Conservation (phyloP, 1,140 invertebrate species). For the Heliconius himera region DNA sequence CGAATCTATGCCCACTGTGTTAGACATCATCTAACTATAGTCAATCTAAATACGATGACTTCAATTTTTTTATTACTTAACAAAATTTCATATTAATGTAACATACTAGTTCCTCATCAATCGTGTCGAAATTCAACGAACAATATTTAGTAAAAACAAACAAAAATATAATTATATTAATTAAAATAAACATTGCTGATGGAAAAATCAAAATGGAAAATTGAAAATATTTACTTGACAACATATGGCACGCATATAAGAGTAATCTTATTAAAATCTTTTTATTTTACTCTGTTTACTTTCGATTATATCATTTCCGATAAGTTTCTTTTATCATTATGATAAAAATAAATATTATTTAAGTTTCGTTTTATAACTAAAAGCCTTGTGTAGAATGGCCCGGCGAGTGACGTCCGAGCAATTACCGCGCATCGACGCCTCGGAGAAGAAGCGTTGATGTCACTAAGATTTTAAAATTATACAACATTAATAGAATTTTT, state of each 20-base stretch:
- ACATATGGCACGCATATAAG: not conserved
- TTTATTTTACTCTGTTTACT: not conserved
- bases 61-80: no score
- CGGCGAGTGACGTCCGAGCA: slow-evolving; percentile 17
- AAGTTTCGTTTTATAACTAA: not conserved
- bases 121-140: no score
- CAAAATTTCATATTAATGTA: no score
- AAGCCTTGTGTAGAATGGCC: not conserved
- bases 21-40: no score
- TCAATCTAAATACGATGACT: no score
- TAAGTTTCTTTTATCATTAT: slow-evolving; percentile 3
- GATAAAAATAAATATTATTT: not conserved
- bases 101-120: no score
- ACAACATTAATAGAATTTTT: not conserved
- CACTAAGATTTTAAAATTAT: slow-evolving; percentile 17
- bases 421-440: slow-evolving; percentile 22
- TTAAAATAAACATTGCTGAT: no score
- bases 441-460: slow-evolving; percentile 17
- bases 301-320: not conserved
- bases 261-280: not conserved
- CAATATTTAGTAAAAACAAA: not conserved
- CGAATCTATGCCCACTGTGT: no score
- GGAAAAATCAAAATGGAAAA: not conserved
- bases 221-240: not conserved
- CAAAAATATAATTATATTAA: not conserved